These are phyloP conservation scores for Micromussa lordhowensis DNA, from an alignment of 92 coral and sea anemone species.

Conservation along the genomic window DNA sequence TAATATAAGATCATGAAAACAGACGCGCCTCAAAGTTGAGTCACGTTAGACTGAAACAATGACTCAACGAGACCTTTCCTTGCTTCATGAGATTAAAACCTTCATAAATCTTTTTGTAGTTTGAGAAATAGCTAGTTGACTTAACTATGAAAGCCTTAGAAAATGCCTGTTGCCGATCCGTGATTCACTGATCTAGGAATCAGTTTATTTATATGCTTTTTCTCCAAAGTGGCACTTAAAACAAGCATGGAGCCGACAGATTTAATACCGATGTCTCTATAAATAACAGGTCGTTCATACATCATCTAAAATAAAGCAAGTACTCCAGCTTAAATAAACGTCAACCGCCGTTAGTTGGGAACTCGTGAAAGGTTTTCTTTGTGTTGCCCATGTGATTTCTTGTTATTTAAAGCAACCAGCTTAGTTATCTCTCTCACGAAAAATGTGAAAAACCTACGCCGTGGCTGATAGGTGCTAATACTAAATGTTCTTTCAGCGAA, in stretches of 20 bases:
- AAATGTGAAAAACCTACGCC: background rate
- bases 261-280: background rate
- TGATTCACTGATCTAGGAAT: background rate
- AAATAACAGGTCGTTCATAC: background rate
- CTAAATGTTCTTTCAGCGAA: background rate
- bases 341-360: background rate
- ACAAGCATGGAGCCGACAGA: background rate
- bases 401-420: too few species aligned
- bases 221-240: background rate
- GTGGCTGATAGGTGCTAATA: background rate
- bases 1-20: background rate
- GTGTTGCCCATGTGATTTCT: background rate
- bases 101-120: background rate
- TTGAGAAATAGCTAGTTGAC: background rate
- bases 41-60: background rate
- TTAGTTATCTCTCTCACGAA: too few species aligned
- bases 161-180: background rate
- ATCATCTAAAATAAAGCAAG: too few species aligned
- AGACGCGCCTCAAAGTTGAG: background rate
- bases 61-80: background rate
- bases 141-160: background rate
- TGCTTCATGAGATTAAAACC: background rate
- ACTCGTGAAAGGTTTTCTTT: background rate
- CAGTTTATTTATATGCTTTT: background rate
- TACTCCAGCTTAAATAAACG: background rate